These are phyloP conservation scores for Marisa cornuarietis DNA, from an alignment of 1,140 invertebrate genomes.

Conservation along the genomic window DNA sequence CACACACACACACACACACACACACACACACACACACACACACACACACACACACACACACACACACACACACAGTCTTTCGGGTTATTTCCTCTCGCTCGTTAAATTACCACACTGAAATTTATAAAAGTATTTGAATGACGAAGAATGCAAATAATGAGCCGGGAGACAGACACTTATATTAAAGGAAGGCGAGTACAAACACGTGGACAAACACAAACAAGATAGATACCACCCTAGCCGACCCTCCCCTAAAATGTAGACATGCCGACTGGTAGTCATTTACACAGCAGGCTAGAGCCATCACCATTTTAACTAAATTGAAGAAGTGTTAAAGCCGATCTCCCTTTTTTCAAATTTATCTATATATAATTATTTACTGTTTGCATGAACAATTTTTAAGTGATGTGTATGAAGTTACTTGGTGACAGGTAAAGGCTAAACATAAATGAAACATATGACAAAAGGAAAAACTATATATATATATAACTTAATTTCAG, in stretches of 20 bases:
- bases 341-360: not conserved
- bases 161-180: not conserved
- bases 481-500: conserved; percentile 38
- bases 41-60: not conserved
- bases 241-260: conserved; percentile 61
- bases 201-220: no score
- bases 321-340: conserved; percentile 55
- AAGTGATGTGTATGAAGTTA: not conserved
- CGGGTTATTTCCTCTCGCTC: not conserved
- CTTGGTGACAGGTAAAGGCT: not conserved
- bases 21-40: not conserved
- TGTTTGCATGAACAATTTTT: not conserved
- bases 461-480: not conserved
- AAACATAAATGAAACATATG: not conserved
- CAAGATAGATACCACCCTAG: conserved; percentile 31
- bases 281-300: no score
- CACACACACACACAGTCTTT: not conserved
- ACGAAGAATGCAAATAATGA: not conserved
- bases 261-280: conserved; percentile 60
- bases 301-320: no score
- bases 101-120: not conserved
- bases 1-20: not conserved
- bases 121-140: not conserved
- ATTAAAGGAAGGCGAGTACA: conserved; percentile 42
- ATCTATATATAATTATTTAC: not conserved